Evolutionary conservation across 2,113 vertebrate genomes (phyloP).

Genomic region (human): GRCh38 chr2:72934001-72934500

Average conservation of each 20-base stretch:
- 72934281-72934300: constrained; percentile 72
- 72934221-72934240: constrained; percentile 57
- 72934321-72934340: constrained; percentile 79
- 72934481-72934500: not conserved
- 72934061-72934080: constrained; percentile 32
- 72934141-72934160: constrained; percentile 51
- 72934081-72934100: constrained; percentile 61
- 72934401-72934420: not conserved
- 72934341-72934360: constrained; percentile 35
- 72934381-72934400: not conserved
- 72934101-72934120: constrained; percentile 57
- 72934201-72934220: constrained; percentile 58
- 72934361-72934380: constrained; percentile 34
- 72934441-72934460: not conserved
- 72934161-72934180: constrained; percentile 54
- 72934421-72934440: not conserved
- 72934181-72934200: not conserved
- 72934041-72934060: constrained; percentile 53
- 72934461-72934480: not conserved
- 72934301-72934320: constrained; percentile 75
- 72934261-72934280: constrained; percentile 81
- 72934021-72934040: constrained; percentile 71
- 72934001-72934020: constrained; percentile 52
- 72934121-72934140: constrained; percentile 65
- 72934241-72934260: constrained; percentile 69